These are phyloP conservation scores for Heliconius melpomene DNA, from an alignment of 1,140 invertebrate species.

Conservation along the genomic window DNA sequence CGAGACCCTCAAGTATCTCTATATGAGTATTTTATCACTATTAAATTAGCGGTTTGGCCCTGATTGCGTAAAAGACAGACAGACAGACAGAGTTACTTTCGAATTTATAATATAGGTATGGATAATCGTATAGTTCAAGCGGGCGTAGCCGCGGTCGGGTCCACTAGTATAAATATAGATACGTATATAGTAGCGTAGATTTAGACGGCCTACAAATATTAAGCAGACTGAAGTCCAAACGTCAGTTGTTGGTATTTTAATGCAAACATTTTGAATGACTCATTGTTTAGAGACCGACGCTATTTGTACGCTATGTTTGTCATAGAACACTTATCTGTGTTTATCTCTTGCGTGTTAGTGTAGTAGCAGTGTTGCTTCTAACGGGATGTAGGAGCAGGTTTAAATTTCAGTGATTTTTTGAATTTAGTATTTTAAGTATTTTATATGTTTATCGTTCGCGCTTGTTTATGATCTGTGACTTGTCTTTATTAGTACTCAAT, in stretches of 20 bases:
- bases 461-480: no score
- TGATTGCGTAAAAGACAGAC: no score
- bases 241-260: slow-evolving; percentile 7
- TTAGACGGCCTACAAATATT: background rate
- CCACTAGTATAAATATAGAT: background rate
- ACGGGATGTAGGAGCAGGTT: background rate
- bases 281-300: slow-evolving; percentile 25
- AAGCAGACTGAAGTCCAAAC: slow-evolving; percentile 3
- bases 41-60: no score
- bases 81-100: no score
- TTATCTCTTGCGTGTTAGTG: slow-evolving; percentile 17
- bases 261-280: slow-evolving; percentile 20
- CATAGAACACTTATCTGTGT: slow-evolving; percentile 28
- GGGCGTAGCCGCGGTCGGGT: no score
- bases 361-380: background rate
- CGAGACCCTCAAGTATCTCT: no score
- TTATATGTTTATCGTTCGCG: no score
- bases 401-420: background rate
- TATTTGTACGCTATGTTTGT: slow-evolving; percentile 22
- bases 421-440: background rate
- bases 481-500: no score
- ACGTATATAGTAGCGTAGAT: background rate
- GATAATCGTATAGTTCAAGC: no score
- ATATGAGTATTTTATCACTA: no score
- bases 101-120: no score